Percentiles rank a stretch among this genome's conserved stretches.
Evolutionary conservation across 2,888 invertebrate genomes (phyloP).

Genomic region (Caenorhabditis sinica): DNA sequence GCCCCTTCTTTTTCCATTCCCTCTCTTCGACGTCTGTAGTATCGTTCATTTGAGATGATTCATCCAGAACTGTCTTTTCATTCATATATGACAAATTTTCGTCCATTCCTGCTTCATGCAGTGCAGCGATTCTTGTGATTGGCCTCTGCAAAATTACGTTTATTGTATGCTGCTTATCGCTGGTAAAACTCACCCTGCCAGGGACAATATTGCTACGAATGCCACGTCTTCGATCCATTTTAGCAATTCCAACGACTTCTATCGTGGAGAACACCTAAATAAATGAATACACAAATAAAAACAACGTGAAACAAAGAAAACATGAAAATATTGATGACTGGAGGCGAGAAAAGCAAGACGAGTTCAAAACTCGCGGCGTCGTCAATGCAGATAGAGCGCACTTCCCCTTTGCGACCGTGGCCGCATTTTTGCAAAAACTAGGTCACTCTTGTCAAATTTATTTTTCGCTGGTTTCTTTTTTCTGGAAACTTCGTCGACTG

Average conservation of each 20-base stretch:
- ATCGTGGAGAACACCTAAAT: too few species aligned
- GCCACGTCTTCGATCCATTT: background rate
- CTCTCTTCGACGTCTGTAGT: slow-evolving; percentile 19
- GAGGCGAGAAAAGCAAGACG: too few species aligned
- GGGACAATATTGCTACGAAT: slow-evolving; percentile 13
- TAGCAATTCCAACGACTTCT: background rate
- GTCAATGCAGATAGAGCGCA: too few species aligned
- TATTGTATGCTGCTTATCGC: background rate
- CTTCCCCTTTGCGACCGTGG: too few species aligned
- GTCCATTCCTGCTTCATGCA: slow-evolving; percentile 11
- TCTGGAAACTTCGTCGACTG: too few species aligned
- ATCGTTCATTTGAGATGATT: slow-evolving; percentile 13
- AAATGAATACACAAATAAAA: too few species aligned
- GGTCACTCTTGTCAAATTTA: too few species aligned
- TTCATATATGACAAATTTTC: slow-evolving; percentile 28
- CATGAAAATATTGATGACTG: too few species aligned
- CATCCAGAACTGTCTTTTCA: slow-evolving; percentile 17
- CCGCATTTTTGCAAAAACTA: too few species aligned
- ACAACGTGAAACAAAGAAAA: too few species aligned
- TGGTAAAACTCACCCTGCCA: slow-evolving; percentile 18
- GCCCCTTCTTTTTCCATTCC: slow-evolving; percentile 30
- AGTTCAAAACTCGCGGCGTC: too few species aligned
- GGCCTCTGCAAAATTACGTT: slow-evolving; percentile 20
- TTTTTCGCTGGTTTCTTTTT: too few species aligned
- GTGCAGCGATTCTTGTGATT: slow-evolving; percentile 7